Percentiles rank a stretch among this genome's conserved stretches.
These are phyloP conservation scores for Mechanitis messenoides DNA, from an alignment of 2,888 invertebrate genomes.

Conservation along the genomic window DNA sequence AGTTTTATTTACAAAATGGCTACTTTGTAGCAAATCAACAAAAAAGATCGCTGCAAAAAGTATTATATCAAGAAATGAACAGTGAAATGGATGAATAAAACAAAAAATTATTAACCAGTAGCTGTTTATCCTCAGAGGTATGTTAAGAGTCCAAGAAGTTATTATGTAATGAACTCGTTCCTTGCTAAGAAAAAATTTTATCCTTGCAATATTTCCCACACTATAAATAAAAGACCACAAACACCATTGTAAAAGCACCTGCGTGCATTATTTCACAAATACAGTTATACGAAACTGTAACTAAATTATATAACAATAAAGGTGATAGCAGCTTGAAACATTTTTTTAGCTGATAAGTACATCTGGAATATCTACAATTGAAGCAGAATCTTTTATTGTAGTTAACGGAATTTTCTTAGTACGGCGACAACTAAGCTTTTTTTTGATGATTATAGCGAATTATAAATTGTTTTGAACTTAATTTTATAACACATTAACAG, in stretches of 20 bases:
- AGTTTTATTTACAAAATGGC: too few relatives aligned
- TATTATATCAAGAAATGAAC: too few relatives aligned
- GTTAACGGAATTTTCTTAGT: conserved; percentile 48
- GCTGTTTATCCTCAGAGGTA: neutral
- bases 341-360: conserved; percentile 13
- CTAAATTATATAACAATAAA: neutral
- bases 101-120: too few relatives aligned
- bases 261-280: conserved; percentile 31
- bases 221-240: conserved; percentile 48
- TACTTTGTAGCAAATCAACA: too few relatives aligned
- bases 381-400: conserved; percentile 47
- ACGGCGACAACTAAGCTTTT: conserved; percentile 20
- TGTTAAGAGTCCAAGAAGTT: neutral
- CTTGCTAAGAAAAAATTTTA: conserved; percentile 31
- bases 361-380: conserved; percentile 43
- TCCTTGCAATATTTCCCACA: conserved; percentile 51
- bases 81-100: too few relatives aligned
- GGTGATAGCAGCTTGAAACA: conserved; percentile 5
- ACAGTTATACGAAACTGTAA: conserved; percentile 10
- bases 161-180: conserved; percentile 31
- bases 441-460: neutral
- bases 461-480: too few relatives aligned
- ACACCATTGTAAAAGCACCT: conserved; percentile 52
- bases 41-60: too few relatives aligned
- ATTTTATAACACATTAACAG: too few relatives aligned